Conservation (phyloP, 2,888 invertebrate species). For the Chorisops tibialis region DNA sequence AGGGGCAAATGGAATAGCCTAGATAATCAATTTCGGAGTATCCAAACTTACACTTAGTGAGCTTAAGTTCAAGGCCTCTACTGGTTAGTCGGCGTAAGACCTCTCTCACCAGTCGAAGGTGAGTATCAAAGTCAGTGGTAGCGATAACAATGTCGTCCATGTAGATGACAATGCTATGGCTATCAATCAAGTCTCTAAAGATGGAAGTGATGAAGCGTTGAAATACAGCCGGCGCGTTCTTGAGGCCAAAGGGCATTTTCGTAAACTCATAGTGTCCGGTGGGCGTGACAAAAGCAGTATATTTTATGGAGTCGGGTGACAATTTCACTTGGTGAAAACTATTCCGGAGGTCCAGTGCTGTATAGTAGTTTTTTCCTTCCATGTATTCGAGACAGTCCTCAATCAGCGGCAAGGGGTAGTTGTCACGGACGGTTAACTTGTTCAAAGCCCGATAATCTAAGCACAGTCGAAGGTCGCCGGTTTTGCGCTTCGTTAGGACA, state of each 20-base stretch:
- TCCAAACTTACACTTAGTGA: background rate
- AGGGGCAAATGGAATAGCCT: background rate
- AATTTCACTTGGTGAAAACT: slow-evolving; percentile 29
- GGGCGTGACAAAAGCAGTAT: slow-evolving; percentile 19
- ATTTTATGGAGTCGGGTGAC: slow-evolving; percentile 31
- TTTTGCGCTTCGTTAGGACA: slow-evolving; percentile 33
- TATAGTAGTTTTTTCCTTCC: slow-evolving; percentile 20
- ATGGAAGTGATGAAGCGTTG: slow-evolving; percentile 35
- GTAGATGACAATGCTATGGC: no score
- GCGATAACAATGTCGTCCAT: no score
- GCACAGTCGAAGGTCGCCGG: slow-evolving; percentile 30
- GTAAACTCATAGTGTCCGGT: no score
- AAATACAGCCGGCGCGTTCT: slow-evolving; percentile 22
- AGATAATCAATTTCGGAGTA: background rate
- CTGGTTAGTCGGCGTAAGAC: background rate
- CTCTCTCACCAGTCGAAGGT: slow-evolving; percentile 9
- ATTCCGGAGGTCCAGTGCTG: slow-evolving; percentile 19
- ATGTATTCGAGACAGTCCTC: slow-evolving; percentile 35
- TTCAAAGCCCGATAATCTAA: background rate
- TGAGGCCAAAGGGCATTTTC: no score
- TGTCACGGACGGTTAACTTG: slow-evolving; percentile 25
- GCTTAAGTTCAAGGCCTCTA: background rate
- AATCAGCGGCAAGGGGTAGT: slow-evolving; percentile 39
- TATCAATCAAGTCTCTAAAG: no score
- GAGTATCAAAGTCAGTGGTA: slow-evolving; percentile 32